A percentile compares a stretch with the other conserved stretches of the same genome.
phyloP scores from a whole-genome alignment of 2,113 vertebrate genomes.

The Dryoscopus gambensis region DNA sequence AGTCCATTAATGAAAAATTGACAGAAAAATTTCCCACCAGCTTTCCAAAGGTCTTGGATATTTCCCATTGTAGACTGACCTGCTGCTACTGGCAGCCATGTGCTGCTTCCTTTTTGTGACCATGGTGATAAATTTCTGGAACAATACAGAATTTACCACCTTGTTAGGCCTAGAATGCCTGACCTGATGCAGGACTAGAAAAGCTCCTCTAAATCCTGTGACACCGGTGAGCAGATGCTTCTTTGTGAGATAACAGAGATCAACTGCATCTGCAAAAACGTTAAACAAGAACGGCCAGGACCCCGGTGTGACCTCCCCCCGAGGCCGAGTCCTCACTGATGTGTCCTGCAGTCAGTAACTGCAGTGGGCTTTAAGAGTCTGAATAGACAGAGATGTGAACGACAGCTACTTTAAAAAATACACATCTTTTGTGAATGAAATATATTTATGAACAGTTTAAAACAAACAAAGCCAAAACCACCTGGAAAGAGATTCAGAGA shows the following conservation, averaged over 20 bases:
- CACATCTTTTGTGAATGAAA: neutral
- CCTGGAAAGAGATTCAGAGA: neutral
- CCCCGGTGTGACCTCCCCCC: neutral
- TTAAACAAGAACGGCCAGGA: neutral
- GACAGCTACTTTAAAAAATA: neutral
- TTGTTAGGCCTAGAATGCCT: neutral
- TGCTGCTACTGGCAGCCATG: neutral
- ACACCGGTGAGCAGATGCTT: neutral
- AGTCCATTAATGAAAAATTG: neutral
- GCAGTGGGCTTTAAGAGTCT: neutral
- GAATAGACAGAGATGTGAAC: neutral
- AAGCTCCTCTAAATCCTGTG: neutral
- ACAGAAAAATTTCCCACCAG: neutral
- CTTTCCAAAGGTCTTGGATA: neutral
- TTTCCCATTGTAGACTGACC: neutral
- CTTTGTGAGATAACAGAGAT: rapidly evolving
- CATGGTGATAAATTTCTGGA: neutral
- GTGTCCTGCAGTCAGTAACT: neutral
- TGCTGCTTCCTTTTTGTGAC: neutral
- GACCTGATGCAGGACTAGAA: neutral
- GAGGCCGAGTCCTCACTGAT: neutral
- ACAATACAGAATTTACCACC: neutral
- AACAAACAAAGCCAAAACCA: neutral
- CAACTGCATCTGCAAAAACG: neutral
- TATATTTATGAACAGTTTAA: neutral